phyloP scores from a whole-genome alignment of 1,140 invertebrate species.

The Macrobrachium nipponense region DNA sequence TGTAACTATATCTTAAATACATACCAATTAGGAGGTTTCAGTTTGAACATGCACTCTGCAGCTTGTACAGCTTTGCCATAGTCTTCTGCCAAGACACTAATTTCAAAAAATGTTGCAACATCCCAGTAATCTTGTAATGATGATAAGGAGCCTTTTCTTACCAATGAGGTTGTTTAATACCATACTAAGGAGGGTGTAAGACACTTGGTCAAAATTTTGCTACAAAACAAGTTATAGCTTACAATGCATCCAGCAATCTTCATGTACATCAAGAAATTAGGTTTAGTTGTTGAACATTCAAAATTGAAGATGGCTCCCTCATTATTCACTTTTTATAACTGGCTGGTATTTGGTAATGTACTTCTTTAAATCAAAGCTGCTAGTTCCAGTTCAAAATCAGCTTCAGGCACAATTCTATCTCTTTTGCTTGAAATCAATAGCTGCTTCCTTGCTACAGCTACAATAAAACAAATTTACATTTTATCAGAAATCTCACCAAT shows the following conservation, averaged over 20 bases:
- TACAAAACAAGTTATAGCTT: neutral
- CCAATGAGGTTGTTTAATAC: conserved; percentile 98
- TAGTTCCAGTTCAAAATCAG: too few species aligned
- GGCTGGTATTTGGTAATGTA: too few species aligned
- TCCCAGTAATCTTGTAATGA: conserved; percentile 98
- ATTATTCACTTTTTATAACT: too few species aligned
- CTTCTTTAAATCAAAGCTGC: too few species aligned
- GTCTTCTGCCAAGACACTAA: conserved; percentile 96
- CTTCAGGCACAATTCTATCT: too few species aligned
- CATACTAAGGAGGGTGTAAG: conserved; percentile 74
- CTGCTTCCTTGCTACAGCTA: too few species aligned
- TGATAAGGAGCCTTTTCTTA: conserved; percentile 92
- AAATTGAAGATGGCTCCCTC: too few species aligned
- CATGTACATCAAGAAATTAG: too few species aligned
- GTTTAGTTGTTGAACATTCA: too few species aligned
- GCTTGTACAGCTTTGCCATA: conserved; percentile 97
- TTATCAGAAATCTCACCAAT: too few species aligned
- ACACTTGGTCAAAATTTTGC: neutral
- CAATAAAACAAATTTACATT: too few species aligned
- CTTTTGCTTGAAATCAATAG: too few species aligned
- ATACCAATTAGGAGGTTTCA: conserved; percentile 97
- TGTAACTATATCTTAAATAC: neutral
- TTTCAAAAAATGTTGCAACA: conserved; percentile 99
- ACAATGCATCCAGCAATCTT: neutral
- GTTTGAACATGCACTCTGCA: conserved; percentile 98